Conservation (phyloP, 1,140 invertebrate genomes). For the Lepidotrigona ventralis region DNA sequence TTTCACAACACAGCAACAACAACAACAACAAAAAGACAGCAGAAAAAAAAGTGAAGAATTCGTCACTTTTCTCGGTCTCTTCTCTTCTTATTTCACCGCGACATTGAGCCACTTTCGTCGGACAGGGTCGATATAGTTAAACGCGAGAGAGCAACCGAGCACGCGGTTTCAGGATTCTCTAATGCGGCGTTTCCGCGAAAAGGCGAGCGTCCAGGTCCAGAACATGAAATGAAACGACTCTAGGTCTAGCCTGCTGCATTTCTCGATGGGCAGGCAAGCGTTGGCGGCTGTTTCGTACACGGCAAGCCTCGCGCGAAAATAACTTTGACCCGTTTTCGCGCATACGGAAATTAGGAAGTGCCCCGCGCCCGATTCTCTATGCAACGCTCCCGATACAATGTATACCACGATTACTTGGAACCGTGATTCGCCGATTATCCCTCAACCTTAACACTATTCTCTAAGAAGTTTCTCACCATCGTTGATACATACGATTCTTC, state of each 20-base stretch:
- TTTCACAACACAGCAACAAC: too few species aligned
- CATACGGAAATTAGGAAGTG: conserved; percentile 59
- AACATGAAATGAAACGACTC: conserved; percentile 20
- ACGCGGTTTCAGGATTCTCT: neutral
- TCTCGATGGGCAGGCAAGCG: conserved; percentile 36
- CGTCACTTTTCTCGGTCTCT: neutral
- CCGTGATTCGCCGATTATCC: neutral
- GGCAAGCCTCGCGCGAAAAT: conserved; percentile 60
- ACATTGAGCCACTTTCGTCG: conserved; percentile 35
- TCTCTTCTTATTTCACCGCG: neutral
- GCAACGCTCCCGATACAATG: conserved; percentile 22
- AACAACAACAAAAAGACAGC: neutral
- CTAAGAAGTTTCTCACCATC: too few species aligned
- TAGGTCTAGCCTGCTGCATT: conserved; percentile 41
- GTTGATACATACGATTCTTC: too few species aligned
- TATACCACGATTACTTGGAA: neutral
- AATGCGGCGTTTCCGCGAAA: conserved; percentile 22
- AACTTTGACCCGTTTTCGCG: conserved; percentile 62
- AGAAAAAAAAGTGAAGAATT: too few species aligned
- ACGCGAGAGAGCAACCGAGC: neutral
- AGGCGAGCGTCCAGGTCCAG: neutral
- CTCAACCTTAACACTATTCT: too few species aligned
- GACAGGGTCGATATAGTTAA: neutral
- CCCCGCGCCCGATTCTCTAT: neutral
- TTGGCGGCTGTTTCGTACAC: conserved; percentile 54